phyloP scores from a whole-genome alignment of 2,888 invertebrate genomes.

The Synergus umbraculus region DNA sequence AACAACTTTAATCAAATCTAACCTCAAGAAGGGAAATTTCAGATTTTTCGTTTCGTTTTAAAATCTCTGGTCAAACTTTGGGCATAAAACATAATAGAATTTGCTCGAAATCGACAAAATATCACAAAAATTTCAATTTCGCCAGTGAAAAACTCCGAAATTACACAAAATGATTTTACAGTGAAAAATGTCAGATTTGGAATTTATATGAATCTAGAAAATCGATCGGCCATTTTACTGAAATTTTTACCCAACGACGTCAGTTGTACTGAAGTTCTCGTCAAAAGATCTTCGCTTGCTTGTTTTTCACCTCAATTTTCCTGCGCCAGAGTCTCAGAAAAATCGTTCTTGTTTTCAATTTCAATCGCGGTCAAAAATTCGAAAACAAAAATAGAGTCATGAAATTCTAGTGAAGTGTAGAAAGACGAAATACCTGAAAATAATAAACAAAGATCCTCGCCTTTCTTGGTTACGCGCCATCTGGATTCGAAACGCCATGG shows the following conservation, averaged over 20 bases:
- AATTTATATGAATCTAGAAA: neutral
- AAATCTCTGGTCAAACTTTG: too few species aligned
- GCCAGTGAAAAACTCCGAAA: neutral
- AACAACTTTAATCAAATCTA: too few species aligned
- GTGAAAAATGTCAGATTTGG: neutral
- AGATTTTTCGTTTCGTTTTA: too few species aligned
- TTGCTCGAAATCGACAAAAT: too few species aligned
- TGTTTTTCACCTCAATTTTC: neutral
- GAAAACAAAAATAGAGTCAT: slow-evolving; percentile 31
- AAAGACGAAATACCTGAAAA: slow-evolving; percentile 35
- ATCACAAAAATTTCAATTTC: too few species aligned
- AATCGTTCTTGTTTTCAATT: neutral
- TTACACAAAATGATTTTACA: neutral
- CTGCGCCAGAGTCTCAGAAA: neutral
- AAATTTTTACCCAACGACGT: too few species aligned
- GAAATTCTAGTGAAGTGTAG: slow-evolving; percentile 37
- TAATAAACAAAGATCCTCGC: slow-evolving; percentile 5
- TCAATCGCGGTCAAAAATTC: neutral
- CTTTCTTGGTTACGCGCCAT: slow-evolving; percentile 40
- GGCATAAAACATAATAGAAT: too few species aligned
- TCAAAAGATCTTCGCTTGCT: neutral
- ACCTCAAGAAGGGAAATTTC: too few species aligned
- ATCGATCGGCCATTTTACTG: neutral
- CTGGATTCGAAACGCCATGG: slow-evolving; percentile 22
- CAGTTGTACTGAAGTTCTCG: neutral